Base-by-base conservation (phyloP, 2,113 vertebrate species). In the Cnemophilus loriae region DNA sequence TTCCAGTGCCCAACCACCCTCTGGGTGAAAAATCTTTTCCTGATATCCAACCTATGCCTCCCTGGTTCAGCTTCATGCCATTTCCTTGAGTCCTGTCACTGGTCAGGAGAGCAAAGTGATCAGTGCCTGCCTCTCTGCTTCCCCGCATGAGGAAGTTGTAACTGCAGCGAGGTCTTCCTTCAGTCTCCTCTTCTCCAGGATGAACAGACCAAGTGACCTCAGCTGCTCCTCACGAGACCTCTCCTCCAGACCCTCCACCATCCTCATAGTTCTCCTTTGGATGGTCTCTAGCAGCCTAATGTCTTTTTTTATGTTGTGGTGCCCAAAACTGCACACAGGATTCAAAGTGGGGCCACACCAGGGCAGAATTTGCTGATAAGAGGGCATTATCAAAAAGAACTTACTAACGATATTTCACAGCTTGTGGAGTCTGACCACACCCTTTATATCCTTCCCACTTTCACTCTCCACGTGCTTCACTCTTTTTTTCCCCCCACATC, bases 41-140 rank as follows among this genome's bases (percentile, higher is more conserved):
- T 75, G 23, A 26, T 21, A 30, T 1, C 6, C 69, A 60, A 1
- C 20, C 28, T 46, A 67, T 30, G 7, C 37, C 41, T 17, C n/a
- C 28, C 46, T 41, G 13, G 6, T 7, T 68, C 53, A n/a, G 46
- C 24, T 82, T 30, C 20, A 30, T 12, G 28, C 13, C 16, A 17
- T 30, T 60, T 14, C n/a, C n/a, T 68, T 1, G 3, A 3, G 7
- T 22, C 33, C 46, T 75, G 20, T 52, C 53, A 7, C 87, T 41
- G 23, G 6, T 22, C 20, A 60, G 3, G n/a, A 46, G 8, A 13
- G 16, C 3, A 32, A 46, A 89, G 15, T 7, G 23, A 14, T 28
- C 12, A 0, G 23, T 12, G 1, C 28, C 53, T 75, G 33, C n/a
- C 30, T n/a, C n/a, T 71, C 6, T 0, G 0, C 21, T 39, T 46